Evolutionary conservation across 53 echinoderm and acorn worm genomes (phyloP).

Genomic region (Arbacia lixula): DNA sequence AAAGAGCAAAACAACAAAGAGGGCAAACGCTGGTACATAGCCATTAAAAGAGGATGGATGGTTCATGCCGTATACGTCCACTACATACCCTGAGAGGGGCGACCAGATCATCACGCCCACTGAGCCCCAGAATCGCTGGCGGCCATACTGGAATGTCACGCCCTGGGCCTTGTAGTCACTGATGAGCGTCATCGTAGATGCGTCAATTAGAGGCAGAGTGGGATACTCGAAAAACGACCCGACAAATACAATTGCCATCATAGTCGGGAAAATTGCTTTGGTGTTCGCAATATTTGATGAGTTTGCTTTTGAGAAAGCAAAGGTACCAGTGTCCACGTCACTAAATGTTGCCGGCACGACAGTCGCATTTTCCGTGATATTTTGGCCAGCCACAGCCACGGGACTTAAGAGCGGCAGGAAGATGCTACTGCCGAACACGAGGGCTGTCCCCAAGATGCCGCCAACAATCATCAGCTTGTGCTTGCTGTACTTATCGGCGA

Average conservation of each 20-base stretch:
- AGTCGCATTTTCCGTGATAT: no score
- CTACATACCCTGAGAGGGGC: constrained; percentile 54
- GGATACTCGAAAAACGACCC: constrained; percentile 42
- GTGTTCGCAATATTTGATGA: no score
- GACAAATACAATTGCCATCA: constrained; percentile 41
- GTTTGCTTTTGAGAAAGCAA: no score
- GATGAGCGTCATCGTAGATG: constrained; percentile 57
- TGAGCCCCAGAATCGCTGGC: constrained; percentile 77
- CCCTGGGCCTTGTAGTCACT: constrained; percentile 41
- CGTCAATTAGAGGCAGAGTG: constrained; percentile 58
- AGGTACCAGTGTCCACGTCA: no score
- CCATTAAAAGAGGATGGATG: constrained; percentile 28
- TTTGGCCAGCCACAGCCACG: no score
- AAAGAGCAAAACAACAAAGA: neutral
- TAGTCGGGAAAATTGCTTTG: no score
- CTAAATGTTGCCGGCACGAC: no score
- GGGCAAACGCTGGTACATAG: constrained; percentile 21
- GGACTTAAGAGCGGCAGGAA: constrained; percentile 35
- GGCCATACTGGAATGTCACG: constrained; percentile 52
- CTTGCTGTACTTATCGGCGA: constrained; percentile 86
- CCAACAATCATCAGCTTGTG: constrained; percentile 68
- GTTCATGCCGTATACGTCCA: constrained; percentile 50
- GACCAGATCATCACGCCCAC: constrained; percentile 67
- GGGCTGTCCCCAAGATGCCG: constrained; percentile 27
- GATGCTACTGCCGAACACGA: constrained; percentile 14